Percentiles rank a stretch among this genome's conserved stretches.
phyloP scores from a whole-genome alignment of 2,888 invertebrate genomes.

The Acleris emargana region DNA sequence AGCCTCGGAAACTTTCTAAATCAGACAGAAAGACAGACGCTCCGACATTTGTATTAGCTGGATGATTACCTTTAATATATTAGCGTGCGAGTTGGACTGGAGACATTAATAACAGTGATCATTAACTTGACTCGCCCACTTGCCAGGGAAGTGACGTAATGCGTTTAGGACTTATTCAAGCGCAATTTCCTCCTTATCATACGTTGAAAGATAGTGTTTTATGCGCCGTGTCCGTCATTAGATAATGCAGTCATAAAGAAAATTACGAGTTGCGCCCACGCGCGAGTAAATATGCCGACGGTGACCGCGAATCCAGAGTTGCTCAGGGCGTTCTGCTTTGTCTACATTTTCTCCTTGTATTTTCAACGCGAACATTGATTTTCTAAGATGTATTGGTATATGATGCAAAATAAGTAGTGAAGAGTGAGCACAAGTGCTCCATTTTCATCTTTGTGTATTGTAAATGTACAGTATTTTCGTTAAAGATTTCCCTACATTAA shows the following conservation, averaged over 20 bases:
- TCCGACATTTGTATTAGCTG: conserved; percentile 18
- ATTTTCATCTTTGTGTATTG: no score
- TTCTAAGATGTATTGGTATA: conserved; percentile 25
- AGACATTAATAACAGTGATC: conserved; percentile 25
- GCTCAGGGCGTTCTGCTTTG: conserved; percentile 28
- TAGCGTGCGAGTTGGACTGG: conserved; percentile 1
- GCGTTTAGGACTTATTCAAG: conserved; percentile 30
- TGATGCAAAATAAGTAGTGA: conserved; percentile 12
- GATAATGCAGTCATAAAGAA: conserved; percentile 34
- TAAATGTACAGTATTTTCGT: no score
- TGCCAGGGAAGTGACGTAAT: conserved; percentile 28
- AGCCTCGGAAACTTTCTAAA: conserved; percentile 19
- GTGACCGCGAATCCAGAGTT: conserved; percentile 25
- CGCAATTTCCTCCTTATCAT: conserved; percentile 34
- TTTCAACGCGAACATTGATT: conserved; percentile 30
- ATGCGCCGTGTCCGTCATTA: conserved; percentile 34
- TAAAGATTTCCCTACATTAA: no score
- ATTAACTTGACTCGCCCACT: conserved; percentile 19
- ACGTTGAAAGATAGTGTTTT: conserved; percentile 35
- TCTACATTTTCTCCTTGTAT: conserved; percentile 19
- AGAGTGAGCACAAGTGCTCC: conserved; percentile 4
- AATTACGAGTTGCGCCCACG: conserved; percentile 28
- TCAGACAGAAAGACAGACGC: conserved; percentile 21
- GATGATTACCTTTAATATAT: conserved; percentile 25
- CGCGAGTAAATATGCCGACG: conserved; percentile 19